A percentile compares a stretch with the other conserved stretches of the same genome.
Evolutionary conservation across 2,113 vertebrate genomes (phyloP).

Genomic region (Cyanocitta stelleri): DNA sequence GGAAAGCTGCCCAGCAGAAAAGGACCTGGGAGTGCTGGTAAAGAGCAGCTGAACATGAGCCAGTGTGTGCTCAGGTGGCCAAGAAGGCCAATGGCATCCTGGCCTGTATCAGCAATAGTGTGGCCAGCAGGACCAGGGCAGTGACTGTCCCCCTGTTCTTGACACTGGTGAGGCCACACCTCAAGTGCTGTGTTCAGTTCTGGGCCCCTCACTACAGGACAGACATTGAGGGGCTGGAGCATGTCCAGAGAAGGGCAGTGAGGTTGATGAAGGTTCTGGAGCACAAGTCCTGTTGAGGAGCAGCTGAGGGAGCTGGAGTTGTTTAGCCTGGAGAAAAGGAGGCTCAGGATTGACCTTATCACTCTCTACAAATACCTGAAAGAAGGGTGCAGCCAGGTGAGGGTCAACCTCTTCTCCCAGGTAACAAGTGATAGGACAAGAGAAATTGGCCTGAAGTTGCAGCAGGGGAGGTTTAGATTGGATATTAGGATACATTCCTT

Average conservation of each 20-base stretch:
- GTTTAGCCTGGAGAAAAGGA: not conserved
- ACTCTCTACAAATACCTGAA: not conserved
- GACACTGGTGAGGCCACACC: rapidly evolving
- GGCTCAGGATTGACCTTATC: not conserved
- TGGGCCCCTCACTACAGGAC: not conserved
- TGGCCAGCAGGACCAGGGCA: not conserved
- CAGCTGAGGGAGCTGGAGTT: not conserved
- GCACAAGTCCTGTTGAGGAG: not conserved
- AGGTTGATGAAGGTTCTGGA: not conserved
- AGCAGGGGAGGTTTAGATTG: not conserved
- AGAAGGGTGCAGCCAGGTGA: not conserved
- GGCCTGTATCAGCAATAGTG: rapidly evolving
- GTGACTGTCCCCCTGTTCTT: rapidly evolving
- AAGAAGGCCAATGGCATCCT: not conserved
- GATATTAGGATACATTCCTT: not conserved
- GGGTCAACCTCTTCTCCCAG: not conserved
- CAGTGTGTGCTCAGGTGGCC: not conserved
- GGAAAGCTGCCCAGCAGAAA: not conserved
- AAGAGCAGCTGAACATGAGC: not conserved
- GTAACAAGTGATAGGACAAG: not conserved
- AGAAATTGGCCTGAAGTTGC: not conserved
- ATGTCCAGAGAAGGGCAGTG: rapidly evolving
- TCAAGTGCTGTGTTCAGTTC: not conserved
- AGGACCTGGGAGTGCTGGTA: not conserved
- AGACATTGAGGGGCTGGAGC: not conserved